Evolutionary conservation across 2,888 invertebrate genomes (phyloP), one percentile per base, ranked within the genome.

Genomic region (Piscicola geometra): DNA sequence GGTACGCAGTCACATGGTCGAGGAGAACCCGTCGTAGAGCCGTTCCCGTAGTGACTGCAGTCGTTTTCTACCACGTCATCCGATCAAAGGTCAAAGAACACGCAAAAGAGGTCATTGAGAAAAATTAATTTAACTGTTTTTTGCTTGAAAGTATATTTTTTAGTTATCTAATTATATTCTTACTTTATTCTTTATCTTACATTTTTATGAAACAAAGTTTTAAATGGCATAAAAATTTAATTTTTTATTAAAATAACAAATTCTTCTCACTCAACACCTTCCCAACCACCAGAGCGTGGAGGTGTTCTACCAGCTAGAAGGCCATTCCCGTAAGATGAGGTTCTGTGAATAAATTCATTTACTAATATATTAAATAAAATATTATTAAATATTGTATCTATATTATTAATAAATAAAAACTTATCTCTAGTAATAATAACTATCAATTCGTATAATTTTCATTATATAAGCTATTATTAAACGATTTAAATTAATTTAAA

Each of bases 1-100:
- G 60, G 25, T 56, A 56, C 60, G 25, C 25, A 25, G 60, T 56
- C 5, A 56, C 60, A n/a, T 56, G 60, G 60, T 56, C 60, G 5
- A 56, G 60, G 25, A 5, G 60, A 56, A 56, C 60, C n/a, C 60
- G 60, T 21, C 5, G 60, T 5, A 56, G 60, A 15, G n/a, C 60
- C 5, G 60, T 56, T 25, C 60, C 60, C 21, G 60, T 56, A n/a
- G 60, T 56, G 60, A 25, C 25, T 9, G 60, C 60, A 25, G 60
- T 56, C 15, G 60, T 56, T 25, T 56, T 18, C n/a, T 56, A 25
- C 60, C 60, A 25, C 25, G 60, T 56, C 12, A 56, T 56, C 60
- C 5, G n/a, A 56, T 56, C 60, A 56, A 3, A 56, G 9, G n/a
- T 56, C 3, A 5, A 18, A 5, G 25, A 9, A 15, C 12, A 47